These are phyloP conservation scores for Spisula solida DNA, from an alignment of 2,888 invertebrate genomes.

Conservation along the genomic window DNA sequence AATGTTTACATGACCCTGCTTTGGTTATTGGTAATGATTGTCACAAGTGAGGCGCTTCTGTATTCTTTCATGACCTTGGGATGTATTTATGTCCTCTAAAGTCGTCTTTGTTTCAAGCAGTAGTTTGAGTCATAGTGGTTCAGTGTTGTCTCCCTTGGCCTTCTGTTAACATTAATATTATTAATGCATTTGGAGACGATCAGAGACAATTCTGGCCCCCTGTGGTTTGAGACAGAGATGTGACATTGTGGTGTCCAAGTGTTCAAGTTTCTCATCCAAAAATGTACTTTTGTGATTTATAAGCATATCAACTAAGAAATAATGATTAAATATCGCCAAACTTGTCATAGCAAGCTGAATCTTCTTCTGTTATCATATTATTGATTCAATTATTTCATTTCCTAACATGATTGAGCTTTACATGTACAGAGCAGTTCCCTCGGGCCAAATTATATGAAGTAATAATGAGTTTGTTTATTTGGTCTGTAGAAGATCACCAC, in stretches of 20 bases:
- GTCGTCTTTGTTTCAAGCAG: neutral
- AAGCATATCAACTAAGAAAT: neutral
- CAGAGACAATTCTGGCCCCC: no score
- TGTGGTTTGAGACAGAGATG: no score
- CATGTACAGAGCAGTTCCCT: neutral
- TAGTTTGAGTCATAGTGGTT: no score
- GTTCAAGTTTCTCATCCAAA: neutral
- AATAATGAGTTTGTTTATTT: constrained; percentile 2
- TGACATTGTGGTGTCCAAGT: neutral
- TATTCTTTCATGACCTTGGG: neutral
- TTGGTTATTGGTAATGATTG: neutral
- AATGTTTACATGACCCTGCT: neutral
- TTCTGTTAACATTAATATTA: no score
- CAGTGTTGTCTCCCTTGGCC: no score
- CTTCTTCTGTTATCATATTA: neutral
- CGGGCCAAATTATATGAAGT: neutral
- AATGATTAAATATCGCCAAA: neutral
- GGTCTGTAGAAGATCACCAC: neutral
- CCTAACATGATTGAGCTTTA: neutral
- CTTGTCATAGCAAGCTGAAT: neutral
- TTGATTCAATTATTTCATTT: constrained; percentile 7
- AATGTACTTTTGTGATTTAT: neutral
- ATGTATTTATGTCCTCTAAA: neutral
- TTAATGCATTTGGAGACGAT: no score
- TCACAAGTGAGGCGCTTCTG: neutral